These are phyloP conservation scores for Tribolium madens DNA, from an alignment of 1,140 invertebrate genomes.

Conservation along the genomic window DNA sequence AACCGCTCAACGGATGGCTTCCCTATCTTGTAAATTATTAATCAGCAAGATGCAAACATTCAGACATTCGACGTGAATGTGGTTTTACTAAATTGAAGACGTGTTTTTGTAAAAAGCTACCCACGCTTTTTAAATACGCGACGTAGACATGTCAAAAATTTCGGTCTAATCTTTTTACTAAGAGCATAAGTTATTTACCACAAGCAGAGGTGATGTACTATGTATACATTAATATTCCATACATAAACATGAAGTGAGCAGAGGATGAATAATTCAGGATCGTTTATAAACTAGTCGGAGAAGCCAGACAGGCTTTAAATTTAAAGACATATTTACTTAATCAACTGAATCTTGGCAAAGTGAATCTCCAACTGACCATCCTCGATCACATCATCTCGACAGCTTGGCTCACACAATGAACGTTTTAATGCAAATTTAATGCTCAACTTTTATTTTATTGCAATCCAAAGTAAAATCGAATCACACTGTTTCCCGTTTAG, in stretches of 20 bases:
- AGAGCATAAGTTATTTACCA: slow-evolving; percentile 20
- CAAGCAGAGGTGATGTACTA: slow-evolving; percentile 33
- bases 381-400: neutral
- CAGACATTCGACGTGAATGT: no score
- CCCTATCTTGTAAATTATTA: slow-evolving; percentile 5
- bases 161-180: neutral
- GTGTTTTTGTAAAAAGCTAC: no score
- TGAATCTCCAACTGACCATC: neutral
- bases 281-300: slow-evolving; percentile 21
- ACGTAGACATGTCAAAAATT: neutral
- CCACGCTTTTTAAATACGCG: neutral
- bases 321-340: slow-evolving; percentile 14
- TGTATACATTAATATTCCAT: slow-evolving; percentile 32
- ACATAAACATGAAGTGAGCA: slow-evolving; percentile 34
- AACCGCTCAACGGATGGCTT: neutral
- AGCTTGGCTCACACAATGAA: neutral
- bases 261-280: slow-evolving; percentile 26
- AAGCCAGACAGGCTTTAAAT: slow-evolving; percentile 4
- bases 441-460: neutral
- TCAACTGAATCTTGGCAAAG: neutral
- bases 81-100: no score
- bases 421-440: neutral
- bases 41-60: slow-evolving; percentile 6
- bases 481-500: neutral
- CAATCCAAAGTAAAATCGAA: neutral